Base-by-base conservation (phyloP, 2,113 vertebrate species). In the Colistium nudipinnis region DNA sequence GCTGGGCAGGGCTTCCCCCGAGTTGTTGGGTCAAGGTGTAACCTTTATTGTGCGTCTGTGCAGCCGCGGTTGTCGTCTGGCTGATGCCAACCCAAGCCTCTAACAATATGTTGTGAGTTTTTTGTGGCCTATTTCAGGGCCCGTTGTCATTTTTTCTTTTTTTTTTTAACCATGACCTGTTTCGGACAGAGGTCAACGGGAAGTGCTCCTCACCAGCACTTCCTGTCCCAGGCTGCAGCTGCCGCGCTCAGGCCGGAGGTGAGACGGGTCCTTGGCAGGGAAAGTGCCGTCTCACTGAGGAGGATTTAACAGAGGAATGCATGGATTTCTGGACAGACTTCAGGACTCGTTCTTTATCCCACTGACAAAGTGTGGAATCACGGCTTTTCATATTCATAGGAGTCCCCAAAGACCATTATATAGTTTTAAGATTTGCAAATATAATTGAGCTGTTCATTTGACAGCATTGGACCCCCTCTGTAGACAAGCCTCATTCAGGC, bases 221-320 rank as follows among this genome's bases (percentile, higher is more conserved):
- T 89, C 77, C 76, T 83, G 80, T 33, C 52, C 54, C 36, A 17
- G 52, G 57, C 76, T 78, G 67, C 86, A 83, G 84, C 87, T 82
- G 84, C 83, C 72, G 70, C 36, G 47, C 33, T 82, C 51, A 19
- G 38, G 76, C 81, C 47, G 56, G 74, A 83, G 79, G 81, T 89
- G 63, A 81, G 80, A 74, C 44, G 14, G 74, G 88, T 83, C 76
- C 75, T 65, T 82, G 80, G 74, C 80, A 81, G 67, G 43, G 74
- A 80, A 41, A 88, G 70, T 38, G 68, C 41, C 65, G 70, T 80
- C 69, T 78, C 73, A 82, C 86, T 81, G 87, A 81, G 85, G 76
- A 74, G 81, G 85, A 77, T 86, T 91, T 78, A 89, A 85, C 68
- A 61, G 74, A 86, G 79, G 89, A 92, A 90, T 91, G 84, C 72